Evolutionary conservation across 2,113 vertebrate genomes (phyloP).

Genomic region (Triplophysa siluroides): DNA sequence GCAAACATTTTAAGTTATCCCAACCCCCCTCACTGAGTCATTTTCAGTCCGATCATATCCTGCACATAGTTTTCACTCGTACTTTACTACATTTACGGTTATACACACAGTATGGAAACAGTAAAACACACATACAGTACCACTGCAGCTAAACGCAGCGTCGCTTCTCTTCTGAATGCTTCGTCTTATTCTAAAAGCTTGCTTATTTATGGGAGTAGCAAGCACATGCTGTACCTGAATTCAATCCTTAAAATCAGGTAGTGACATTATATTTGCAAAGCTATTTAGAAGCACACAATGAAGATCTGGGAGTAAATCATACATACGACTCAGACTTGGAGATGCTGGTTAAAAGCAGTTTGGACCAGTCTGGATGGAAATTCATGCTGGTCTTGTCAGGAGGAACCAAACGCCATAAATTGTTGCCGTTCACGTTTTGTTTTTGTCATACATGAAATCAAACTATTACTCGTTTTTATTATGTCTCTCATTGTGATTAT

Average conservation of each 20-base stretch:
- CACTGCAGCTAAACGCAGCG: conserved; percentile 5
- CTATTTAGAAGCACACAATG: no score
- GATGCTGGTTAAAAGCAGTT: no score
- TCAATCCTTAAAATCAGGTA: background rate
- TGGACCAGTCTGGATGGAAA: no score
- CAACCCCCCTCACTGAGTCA: conserved; percentile 60
- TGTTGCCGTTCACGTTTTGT: no score
- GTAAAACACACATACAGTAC: background rate
- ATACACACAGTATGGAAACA: conserved; percentile 37
- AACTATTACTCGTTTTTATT: no score
- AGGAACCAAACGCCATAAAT: no score
- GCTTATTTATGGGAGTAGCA: background rate
- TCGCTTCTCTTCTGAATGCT: background rate
- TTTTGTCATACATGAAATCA: no score
- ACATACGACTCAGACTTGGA: no score
- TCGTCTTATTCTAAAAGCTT: background rate
- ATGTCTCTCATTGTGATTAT: no score
- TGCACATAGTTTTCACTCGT: conserved; percentile 55
- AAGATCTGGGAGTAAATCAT: no score
- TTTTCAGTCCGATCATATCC: conserved; percentile 57
- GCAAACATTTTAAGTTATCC: conserved; percentile 65
- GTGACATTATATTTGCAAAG: no score
- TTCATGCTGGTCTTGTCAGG: no score
- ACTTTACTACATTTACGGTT: conserved; percentile 37
- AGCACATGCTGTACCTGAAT: background rate